phyloP scores from a whole-genome alignment of 2,113 vertebrate genomes.

The Podiceps cristatus region DNA sequence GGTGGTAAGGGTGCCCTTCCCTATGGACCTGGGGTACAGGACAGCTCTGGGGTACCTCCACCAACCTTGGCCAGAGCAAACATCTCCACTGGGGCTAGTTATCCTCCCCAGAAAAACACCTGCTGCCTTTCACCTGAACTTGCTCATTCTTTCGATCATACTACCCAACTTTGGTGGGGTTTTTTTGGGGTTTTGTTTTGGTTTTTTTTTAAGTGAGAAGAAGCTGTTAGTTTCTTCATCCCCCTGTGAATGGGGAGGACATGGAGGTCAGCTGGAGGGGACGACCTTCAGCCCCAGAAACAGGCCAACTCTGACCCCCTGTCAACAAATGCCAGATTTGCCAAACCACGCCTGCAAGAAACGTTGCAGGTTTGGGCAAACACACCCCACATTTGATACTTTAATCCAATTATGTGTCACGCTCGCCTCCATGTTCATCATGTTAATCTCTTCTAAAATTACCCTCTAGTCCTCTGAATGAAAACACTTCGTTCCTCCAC shows the following conservation, averaged over 20 bases:
- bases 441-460: conserved; percentile 54
- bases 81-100: background rate
- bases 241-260: background rate
- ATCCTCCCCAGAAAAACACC: background rate
- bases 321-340: background rate
- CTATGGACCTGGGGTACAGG: fast-evolving
- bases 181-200: too few relatives aligned
- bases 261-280: background rate
- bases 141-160: fast-evolving
- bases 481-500: background rate
- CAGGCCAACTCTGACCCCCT: background rate
- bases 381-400: background rate
- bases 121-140: background rate
- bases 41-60: background rate
- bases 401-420: background rate
- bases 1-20: background rate
- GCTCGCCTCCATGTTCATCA: background rate
- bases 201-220: background rate
- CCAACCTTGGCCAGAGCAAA: fast-evolving
- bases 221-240: background rate
- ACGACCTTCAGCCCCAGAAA: background rate
- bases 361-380: background rate
- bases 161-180: background rate
- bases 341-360: background rate
- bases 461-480: conserved; percentile 29